Conservation (phyloP, 2,888 invertebrate species). For the Eremobia ochroleuca region DNA sequence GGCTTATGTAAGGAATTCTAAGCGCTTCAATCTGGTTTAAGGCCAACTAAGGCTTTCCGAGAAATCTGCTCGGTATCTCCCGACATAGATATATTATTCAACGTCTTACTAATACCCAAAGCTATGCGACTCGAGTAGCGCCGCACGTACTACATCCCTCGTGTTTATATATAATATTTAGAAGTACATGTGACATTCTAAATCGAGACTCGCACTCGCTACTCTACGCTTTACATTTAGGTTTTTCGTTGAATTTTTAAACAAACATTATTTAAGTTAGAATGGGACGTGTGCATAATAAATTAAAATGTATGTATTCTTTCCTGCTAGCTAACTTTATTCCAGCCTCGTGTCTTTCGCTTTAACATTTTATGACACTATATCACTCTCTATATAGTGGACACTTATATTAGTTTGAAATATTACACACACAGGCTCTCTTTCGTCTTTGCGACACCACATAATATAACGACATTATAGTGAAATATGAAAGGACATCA, state of each 20-base stretch:
- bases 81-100: slow-evolving; percentile 70
- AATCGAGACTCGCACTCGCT: slow-evolving; percentile 50
- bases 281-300: slow-evolving; percentile 58
- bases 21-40: slow-evolving; percentile 89
- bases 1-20: slow-evolving; percentile 90
- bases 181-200: slow-evolving; percentile 57
- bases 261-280: slow-evolving; percentile 50
- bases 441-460: slow-evolving; percentile 59
- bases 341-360: slow-evolving; percentile 30
- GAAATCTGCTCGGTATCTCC: slow-evolving; percentile 77
- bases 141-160: slow-evolving; percentile 51
- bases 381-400: slow-evolving; percentile 35
- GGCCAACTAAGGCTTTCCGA: slow-evolving; percentile 82
- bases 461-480: slow-evolving; percentile 65
- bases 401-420: slow-evolving; percentile 52
- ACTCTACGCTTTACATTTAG: slow-evolving; percentile 39
- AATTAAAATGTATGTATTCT: slow-evolving; percentile 60
- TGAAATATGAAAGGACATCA: slow-evolving; percentile 68
- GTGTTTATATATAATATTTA: slow-evolving; percentile 59
- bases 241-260: slow-evolving; percentile 55
- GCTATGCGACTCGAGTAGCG: slow-evolving; percentile 52
- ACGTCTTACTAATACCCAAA: slow-evolving; percentile 62
- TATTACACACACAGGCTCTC: slow-evolving; percentile 44
- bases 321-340: slow-evolving; percentile 51
- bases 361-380: slow-evolving; percentile 47